Conservation (phyloP, 1,140 invertebrate species). For the Drosophila busckii region DNA sequence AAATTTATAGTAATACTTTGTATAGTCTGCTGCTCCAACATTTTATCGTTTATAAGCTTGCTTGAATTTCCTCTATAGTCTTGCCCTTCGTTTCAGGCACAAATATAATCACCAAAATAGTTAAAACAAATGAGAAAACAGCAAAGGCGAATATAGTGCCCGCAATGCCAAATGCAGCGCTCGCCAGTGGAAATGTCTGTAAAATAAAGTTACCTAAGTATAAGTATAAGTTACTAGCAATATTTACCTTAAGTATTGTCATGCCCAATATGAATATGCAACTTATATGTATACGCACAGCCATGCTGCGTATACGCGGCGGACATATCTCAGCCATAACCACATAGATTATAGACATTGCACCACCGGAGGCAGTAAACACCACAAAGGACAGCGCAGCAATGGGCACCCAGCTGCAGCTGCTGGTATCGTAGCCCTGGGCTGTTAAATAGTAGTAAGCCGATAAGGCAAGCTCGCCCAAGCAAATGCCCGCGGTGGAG, state of each 20-base stretch:
- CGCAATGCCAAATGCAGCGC: no score
- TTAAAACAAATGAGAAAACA: no score
- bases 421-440: constrained; percentile 16
- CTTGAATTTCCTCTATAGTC: constrained; percentile 83
- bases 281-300: neutral
- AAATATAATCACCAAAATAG: no score
- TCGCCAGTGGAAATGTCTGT: no score
- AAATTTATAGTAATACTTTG: no score
- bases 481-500: constrained; percentile 26
- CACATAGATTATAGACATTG: constrained; percentile 7
- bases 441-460: constrained; percentile 14
- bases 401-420: constrained; percentile 34
- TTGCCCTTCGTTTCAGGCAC: no score
- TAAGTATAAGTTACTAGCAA: no score
- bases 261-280: neutral
- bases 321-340: constrained; percentile 6
- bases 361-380: constrained; percentile 29
- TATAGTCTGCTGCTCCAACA: no score
- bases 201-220: no score
- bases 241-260: constrained; percentile 1
- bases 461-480: constrained; percentile 22
- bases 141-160: no score
- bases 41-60: constrained; percentile 3
- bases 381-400: constrained; percentile 33
- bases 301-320: neutral